These are phyloP conservation scores for Stomatorhinus ivindoensis DNA, from an alignment of 2,113 vertebrate genomes.

Conservation along the genomic window DNA sequence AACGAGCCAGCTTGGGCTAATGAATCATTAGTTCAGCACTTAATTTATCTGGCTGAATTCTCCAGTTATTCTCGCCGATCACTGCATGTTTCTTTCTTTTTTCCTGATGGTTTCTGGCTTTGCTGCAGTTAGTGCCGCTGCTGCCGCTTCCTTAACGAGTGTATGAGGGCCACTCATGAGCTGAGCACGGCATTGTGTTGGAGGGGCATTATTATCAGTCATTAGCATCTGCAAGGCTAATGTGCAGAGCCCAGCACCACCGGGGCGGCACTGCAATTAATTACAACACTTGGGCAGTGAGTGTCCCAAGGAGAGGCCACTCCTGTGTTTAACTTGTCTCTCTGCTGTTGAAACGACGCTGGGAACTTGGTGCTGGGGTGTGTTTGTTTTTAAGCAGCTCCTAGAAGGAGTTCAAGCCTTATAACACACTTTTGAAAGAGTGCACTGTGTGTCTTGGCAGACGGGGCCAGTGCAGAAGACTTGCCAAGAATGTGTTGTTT, in stretches of 20 bases:
- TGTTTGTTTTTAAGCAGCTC: conserved; percentile 54
- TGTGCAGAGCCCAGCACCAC: conserved; percentile 50
- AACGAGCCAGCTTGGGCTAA: neutral
- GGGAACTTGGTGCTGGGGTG: conserved; percentile 22
- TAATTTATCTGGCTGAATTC: neutral
- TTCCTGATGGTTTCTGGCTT: conserved; percentile 41
- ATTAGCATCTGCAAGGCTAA: conserved; percentile 56
- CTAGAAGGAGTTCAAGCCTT: conserved; percentile 41
- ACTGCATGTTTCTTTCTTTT: conserved; percentile 31
- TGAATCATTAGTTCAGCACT: neutral
- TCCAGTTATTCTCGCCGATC: conserved; percentile 44
- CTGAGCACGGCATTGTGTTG: conserved; percentile 43
- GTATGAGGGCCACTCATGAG: conserved; percentile 47
- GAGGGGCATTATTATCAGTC: conserved; percentile 55
- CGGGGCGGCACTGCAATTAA: conserved; percentile 54
- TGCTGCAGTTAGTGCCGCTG: conserved; percentile 31
- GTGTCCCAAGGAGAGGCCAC: conserved; percentile 41
- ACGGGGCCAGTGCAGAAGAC: conserved; percentile 37
- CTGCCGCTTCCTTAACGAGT: conserved; percentile 53
- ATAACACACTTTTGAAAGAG: conserved; percentile 43
- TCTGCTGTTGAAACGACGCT: conserved; percentile 31
- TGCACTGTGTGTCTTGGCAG: conserved; percentile 62
- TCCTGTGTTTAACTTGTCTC: conserved; percentile 26
- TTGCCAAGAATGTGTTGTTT: conserved; percentile 65
- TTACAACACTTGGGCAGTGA: conserved; percentile 53